Conservation (phyloP, 2,113 vertebrate species). For the Ctenomys sociabilis region DNA sequence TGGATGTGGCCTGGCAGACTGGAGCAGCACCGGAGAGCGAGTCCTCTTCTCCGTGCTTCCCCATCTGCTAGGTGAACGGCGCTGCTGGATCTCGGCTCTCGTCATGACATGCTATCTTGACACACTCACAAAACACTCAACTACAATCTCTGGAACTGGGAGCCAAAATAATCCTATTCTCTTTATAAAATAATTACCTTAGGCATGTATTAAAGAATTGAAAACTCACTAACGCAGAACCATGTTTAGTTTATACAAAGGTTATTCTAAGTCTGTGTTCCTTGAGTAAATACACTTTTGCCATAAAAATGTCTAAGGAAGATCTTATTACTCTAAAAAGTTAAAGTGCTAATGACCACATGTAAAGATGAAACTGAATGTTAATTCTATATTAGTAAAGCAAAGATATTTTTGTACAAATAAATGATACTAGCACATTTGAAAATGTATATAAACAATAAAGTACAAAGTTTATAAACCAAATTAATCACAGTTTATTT, state of each 20-base stretch:
- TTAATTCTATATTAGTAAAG: constrained; percentile 47
- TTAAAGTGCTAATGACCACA: constrained; percentile 64
- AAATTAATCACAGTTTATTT: constrained; percentile 65
- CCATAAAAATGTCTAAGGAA: constrained; percentile 30
- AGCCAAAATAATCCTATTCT: not conserved
- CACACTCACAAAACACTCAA: not conserved
- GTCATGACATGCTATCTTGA: not conserved
- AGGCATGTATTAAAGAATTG: not conserved
- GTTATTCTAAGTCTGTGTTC: constrained; percentile 7
- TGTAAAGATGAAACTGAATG: constrained; percentile 64
- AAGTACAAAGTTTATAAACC: constrained; percentile 61
- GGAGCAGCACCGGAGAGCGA: not conserved
- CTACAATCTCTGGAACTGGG: not conserved
- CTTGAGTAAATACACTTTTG: constrained; percentile 22
- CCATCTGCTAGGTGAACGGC: not conserved
- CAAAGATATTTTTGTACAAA: constrained; percentile 69
- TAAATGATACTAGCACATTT: constrained; percentile 62
- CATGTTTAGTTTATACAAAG: not conserved
- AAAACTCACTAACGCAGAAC: not conserved
- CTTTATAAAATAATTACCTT: not conserved
- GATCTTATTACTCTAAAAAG: constrained; percentile 25
- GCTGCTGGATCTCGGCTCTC: not conserved
- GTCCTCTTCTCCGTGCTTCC: not conserved
- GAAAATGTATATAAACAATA: constrained; percentile 62
- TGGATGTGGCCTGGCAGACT: too few species aligned